Evolutionary conservation across 2,888 invertebrate species (phyloP), one percentile per base, ranked within the genome.

Genomic region (Fabriciana adippe): DNA sequence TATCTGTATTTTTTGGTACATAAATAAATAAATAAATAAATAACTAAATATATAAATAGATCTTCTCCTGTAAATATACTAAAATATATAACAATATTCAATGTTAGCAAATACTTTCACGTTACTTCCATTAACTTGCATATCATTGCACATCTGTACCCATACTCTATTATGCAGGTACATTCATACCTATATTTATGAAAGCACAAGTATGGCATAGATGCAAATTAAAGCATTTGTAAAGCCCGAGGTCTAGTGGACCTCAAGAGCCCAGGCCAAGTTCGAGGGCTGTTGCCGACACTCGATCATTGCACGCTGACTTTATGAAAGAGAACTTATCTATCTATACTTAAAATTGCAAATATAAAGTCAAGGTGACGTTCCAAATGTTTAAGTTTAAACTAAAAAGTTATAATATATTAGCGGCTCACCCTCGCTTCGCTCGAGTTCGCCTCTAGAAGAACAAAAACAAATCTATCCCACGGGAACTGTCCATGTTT

Each of bases 171-270:
- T 13, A 3, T 21, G 18, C 8, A 13, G 18, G 1, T 54, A 26
- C 13, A 26, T 26, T 26, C 31, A 14, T 8, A 35, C n/a, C 8
- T 35, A 6, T 55, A 31, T 31, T 31, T 8, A n/a, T 14, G 14
- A 55, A 35, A 31, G n/a, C 8, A 18, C n/a, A n/a, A 48, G 31
- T 59, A n/a, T 57, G 15, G 21, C 31, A n/a, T 48, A 26, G 31
- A 26, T 59, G 16, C 2, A 48, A 26, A 59, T 48, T 48, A 59
- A 41, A 59, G 59, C 48, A 48, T 59, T 59, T 59, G 59, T 48
- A 48, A 59, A 55, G 16, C 3, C 15, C 63, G 66, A 66, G 67
- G 70, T 70, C 70, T 68, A 70, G 70, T 68, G 68, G 51, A n/a
- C 55, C 35, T 63, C 48, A 41, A 60, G 66, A 60, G 68, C 21